Conservation (phyloP, 2,888 invertebrate species). For the Andrena chrysosceles region DNA sequence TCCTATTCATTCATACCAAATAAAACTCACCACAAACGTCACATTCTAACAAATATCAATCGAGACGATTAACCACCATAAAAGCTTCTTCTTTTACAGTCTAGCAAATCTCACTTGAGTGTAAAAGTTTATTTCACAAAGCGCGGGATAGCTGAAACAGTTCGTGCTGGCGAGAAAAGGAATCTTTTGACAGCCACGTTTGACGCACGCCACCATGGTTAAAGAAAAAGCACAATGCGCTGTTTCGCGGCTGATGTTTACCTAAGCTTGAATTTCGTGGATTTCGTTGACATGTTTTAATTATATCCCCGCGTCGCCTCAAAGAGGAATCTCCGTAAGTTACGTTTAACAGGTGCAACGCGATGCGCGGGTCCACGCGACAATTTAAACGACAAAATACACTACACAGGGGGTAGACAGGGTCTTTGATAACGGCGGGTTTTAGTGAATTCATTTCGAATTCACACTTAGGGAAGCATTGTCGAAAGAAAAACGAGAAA, state of each 20-base stretch:
- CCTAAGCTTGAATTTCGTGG: neutral
- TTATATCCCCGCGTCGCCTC: neutral
- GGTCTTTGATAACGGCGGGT: neutral
- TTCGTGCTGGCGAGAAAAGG: neutral
- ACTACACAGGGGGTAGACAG: no score
- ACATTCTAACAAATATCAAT: conserved; percentile 49
- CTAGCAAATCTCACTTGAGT: conserved; percentile 25
- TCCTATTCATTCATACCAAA: conserved; percentile 71
- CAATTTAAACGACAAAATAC: neutral
- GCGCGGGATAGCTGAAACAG: neutral
- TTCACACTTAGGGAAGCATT: conserved; percentile 36
- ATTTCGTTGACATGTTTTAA: neutral
- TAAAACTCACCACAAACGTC: conserved; percentile 51
- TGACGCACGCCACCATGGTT: neutral
- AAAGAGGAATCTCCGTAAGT: neutral
- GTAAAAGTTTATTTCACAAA: conserved; percentile 2
- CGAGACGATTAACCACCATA: conserved; percentile 55
- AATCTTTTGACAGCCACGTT: conserved; percentile 7
- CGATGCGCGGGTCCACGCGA: neutral
- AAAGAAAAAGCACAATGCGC: neutral
- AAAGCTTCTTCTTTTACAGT: conserved; percentile 33
- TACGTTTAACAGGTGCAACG: neutral
- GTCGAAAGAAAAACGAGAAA: conserved; percentile 18
- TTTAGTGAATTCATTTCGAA: conserved; percentile 35
- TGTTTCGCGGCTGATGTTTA: neutral